A percentile compares a stretch with the other conserved stretches of the same genome.
Conservation (phyloP, 2,797 vertebrate genomes). For the Acestrorhynchus altus region DNA sequence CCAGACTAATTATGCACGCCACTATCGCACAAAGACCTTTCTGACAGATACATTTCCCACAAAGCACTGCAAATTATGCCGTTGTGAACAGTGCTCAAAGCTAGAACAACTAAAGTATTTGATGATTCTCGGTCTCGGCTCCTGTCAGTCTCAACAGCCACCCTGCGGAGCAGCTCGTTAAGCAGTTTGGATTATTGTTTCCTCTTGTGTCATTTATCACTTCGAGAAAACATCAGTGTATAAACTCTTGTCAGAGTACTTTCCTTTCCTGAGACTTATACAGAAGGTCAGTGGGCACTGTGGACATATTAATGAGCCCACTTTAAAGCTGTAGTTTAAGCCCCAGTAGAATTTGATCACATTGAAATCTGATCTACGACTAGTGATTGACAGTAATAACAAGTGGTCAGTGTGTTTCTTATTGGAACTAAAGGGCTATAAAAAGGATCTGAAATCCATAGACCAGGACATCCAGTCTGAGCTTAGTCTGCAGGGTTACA, state of each 20-base stretch:
- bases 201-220: not conserved
- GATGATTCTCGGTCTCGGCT: not conserved
- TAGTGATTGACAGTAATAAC: too few relatives aligned
- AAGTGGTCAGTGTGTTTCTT: too few relatives aligned
- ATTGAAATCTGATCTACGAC: too few relatives aligned
- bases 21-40: conserved; percentile 3
- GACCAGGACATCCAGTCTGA: too few relatives aligned
- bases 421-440: too few relatives aligned
- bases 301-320: not conserved
- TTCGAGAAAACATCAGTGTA: not conserved
- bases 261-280: not conserved
- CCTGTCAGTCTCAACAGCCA: not conserved
- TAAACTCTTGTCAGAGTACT: not conserved
- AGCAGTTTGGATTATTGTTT: not conserved
- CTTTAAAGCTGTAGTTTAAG: too few relatives aligned
- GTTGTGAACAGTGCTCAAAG: not conserved
- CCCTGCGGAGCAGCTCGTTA: not conserved
- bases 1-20: not conserved
- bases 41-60: conserved; percentile 14
- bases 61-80: conserved; percentile 19
- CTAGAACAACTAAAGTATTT: conserved; percentile 2
- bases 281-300: not conserved
- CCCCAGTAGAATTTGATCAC: too few relatives aligned
- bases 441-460: too few relatives aligned
- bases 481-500: too few relatives aligned